phyloP scores from a whole-genome alignment of 2,113 vertebrate genomes.

The Poicephalus gulielmi region DNA sequence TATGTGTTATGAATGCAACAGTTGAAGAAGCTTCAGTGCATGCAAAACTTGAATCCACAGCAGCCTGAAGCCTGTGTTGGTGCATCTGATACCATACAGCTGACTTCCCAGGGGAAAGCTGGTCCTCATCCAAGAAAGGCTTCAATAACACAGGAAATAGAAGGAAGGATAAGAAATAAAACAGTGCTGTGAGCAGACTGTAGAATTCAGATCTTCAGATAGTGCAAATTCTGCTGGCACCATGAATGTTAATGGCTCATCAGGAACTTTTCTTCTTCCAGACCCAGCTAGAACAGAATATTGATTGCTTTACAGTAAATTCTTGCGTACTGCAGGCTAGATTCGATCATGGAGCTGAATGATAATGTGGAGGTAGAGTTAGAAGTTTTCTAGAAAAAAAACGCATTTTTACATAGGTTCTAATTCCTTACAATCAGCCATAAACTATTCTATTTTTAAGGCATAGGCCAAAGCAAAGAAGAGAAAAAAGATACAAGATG shows the following conservation, averaged over 20 bases:
- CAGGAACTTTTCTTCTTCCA: not conserved
- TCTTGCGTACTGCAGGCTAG: not conserved
- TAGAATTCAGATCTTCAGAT: constrained; percentile 6
- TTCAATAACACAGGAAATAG: not conserved
- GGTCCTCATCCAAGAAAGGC: constrained; percentile 2
- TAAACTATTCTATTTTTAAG: not conserved
- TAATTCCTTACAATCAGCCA: not conserved
- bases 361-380: not conserved
- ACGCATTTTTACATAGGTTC: not conserved
- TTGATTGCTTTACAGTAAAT: constrained; percentile 2
- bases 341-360: not conserved
- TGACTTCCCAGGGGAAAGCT: not conserved
- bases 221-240: constrained; percentile 23
- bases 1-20: not conserved
- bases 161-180: not conserved
- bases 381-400: not conserved
- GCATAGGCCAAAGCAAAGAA: not conserved
- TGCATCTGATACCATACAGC: not conserved
- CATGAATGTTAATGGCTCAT: not conserved
- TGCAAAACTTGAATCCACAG: not conserved
- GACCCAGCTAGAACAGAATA: not conserved
- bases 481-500: not conserved
- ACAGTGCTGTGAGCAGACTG: not conserved
- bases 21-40: not conserved
- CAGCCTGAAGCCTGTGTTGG: not conserved